Base-by-base conservation (phyloP, 2,797 vertebrate species). In the Lindbergichthys nudifrons region DNA sequence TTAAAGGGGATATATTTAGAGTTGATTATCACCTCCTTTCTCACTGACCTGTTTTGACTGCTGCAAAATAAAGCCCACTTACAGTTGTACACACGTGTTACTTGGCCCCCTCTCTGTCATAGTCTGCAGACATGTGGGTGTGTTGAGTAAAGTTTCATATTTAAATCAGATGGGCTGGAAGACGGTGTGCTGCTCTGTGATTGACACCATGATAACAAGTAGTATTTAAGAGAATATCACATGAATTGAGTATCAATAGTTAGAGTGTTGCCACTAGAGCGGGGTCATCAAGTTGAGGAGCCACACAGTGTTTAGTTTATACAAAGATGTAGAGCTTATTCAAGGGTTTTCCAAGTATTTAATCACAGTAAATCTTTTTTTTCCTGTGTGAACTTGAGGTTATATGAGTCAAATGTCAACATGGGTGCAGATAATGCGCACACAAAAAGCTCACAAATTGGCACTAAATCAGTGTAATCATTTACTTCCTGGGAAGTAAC, bases 1-100 rank as follows among this genome's bases (percentile, higher is more conserved):
- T 81, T 60, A 54, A 77, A 58, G 70, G 45, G 26, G 69, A 63
- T 93, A 91, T 93, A 92, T 94, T 93, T 93, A 93, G 87, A 77
- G 54, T 73, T 75, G 85, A 93, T 90, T 88, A 91, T 84, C 82
- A 81, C 69, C 65, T 85, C 46, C 63, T 70, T 66, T 77, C 59
- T 57, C 57, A 58, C 73, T 76, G 84, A 87, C 75, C 79, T 83
- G 76, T 80, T 87, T 83, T 78, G 70, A 80, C 77, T 77, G 61
- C 53, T 78, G 32, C 62, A 46, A 72, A 71, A 76, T 58, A 85
- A 70, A 15, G 61, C 21, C 48, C 23, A 43, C 16, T 57, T 56
- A 61, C 32, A 75, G 81, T 52, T 75, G 77, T 77, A 68, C 50
- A 66, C 73, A 43, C 79, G 13, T 67, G 13, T 26, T 36, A 42